Conservation (phyloP, 1,140 invertebrate genomes). For the Eubasilissa regina region DNA sequence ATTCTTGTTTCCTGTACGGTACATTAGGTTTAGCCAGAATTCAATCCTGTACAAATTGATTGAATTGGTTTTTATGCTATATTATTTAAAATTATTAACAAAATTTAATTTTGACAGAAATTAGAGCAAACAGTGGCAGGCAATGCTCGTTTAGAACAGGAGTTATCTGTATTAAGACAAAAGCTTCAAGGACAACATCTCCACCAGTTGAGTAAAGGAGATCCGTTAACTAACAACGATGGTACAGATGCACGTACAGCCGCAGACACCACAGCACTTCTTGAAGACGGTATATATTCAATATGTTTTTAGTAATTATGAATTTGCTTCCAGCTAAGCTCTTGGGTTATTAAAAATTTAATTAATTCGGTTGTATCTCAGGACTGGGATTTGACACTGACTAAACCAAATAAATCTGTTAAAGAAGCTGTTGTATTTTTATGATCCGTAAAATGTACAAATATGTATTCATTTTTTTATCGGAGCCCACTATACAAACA, state of each 20-base stretch:
- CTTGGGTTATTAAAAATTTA: too few relatives aligned
- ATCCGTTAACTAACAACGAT: not conserved
- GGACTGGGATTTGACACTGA: too few relatives aligned
- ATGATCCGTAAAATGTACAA: too few relatives aligned
- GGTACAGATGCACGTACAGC: conserved; percentile 55
- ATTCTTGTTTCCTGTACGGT: too few relatives aligned
- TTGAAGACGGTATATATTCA: conserved; percentile 75
- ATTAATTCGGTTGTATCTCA: too few relatives aligned
- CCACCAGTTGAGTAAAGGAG: not conserved
- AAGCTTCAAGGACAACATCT: conserved; percentile 82
- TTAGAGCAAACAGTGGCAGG: conserved; percentile 92
- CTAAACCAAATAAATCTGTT: not conserved
- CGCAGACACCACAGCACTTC: conserved; percentile 75
- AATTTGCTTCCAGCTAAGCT: too few relatives aligned
- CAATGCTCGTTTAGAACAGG: conserved; percentile 90
- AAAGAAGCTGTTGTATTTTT: not conserved
- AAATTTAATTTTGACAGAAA: conserved; percentile 74
- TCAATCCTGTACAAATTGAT: too few relatives aligned
- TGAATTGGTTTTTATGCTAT: too few relatives aligned
- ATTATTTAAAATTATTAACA: conserved; percentile 19
- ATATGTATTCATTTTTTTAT: too few relatives aligned
- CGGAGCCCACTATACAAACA: not conserved
- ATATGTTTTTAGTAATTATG: too few relatives aligned
- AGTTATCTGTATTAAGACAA: conserved; percentile 86
- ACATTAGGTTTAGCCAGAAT: too few relatives aligned